phyloP scores from a whole-genome alignment of 2,888 invertebrate species.

The Eristalinus aeneus region DNA sequence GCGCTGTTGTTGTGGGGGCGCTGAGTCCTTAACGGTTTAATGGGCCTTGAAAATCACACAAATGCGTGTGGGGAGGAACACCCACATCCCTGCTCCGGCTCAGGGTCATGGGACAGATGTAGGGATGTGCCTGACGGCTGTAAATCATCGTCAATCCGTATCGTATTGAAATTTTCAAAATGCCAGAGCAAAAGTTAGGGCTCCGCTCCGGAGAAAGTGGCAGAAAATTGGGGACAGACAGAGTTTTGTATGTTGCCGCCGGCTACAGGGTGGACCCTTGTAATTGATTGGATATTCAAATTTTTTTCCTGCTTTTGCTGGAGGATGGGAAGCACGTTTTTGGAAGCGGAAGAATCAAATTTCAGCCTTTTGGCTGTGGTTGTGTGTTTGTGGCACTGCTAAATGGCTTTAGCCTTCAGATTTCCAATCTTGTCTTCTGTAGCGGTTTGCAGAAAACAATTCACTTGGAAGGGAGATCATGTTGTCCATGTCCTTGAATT shows the following conservation, averaged over 20 bases:
- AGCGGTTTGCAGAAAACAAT: not conserved
- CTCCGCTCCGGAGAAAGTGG: not conserved
- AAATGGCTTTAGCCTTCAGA: not conserved
- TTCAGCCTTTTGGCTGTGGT: not conserved
- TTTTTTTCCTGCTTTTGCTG: not conserved
- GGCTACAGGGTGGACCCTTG: not conserved
- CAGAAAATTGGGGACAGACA: not conserved
- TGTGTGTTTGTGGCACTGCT: not conserved
- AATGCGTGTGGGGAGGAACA: not conserved
- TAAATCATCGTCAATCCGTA: not conserved
- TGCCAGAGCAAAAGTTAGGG: not conserved
- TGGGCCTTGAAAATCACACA: not conserved
- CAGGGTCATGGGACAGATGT: not conserved
- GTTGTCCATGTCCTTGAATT: no score
- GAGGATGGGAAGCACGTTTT: not conserved
- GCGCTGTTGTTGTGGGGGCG: not conserved
- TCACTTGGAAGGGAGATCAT: not conserved
- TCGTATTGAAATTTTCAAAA: not conserved
- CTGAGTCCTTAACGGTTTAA: not conserved
- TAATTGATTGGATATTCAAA: conserved; percentile 1
- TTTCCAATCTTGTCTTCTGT: not conserved
- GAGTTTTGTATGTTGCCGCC: not conserved
- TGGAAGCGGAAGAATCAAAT: not conserved
- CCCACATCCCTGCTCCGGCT: not conserved
- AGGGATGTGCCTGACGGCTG: not conserved